Evolutionary conservation across 2,888 invertebrate species (phyloP), one percentile per base, ranked within the genome.

Genomic region (Luffia ferchaultella): DNA sequence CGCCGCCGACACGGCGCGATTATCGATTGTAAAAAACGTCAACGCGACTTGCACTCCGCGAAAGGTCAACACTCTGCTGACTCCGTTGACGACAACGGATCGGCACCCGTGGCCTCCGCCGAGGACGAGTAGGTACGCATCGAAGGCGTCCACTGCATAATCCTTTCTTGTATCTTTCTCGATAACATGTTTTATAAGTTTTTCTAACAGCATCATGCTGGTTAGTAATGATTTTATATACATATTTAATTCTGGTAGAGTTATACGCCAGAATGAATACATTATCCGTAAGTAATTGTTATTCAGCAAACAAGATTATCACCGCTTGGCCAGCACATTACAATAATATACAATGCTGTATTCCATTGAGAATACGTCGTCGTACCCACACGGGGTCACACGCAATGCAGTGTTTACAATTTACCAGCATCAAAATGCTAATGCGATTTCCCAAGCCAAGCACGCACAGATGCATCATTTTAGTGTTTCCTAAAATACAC

Each of bases 101-200:
- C 73, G 71, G 65, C 65, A 62, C 59, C 68, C 61, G 60, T 61
- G 60, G 62, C 53, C 46, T 42, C 18, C 51, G 42, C 49, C 46
- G 20, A 44, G 18, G 41, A 19, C 49, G 50, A 42, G 45, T 48
- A 46, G 48, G 17, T 49, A 15, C 19, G 42, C 44, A 1, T 20
- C 18, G 19, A 41, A 42, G 41, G 9, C 45, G 45, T 44, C 45
- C n/a, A 41, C 51, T 51, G 43, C 47, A 40, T 50, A 16, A n/a
- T n/a, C n/a, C n/a, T n/a, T n/a, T n/a, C n/a, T n/a, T n/a, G n/a
- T n/a, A n/a, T n/a, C n/a, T n/a, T n/a, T n/a, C n/a, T n/a, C n/a
- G n/a, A n/a, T n/a, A n/a, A n/a, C n/a, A n/a, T n/a, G n/a, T n/a
- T n/a, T n/a, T n/a, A n/a, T n/a, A n/a, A n/a, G n/a, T n/a, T n/a